phyloP scores from a whole-genome alignment of 2,888 invertebrate genomes.

The Allacma fusca region DNA sequence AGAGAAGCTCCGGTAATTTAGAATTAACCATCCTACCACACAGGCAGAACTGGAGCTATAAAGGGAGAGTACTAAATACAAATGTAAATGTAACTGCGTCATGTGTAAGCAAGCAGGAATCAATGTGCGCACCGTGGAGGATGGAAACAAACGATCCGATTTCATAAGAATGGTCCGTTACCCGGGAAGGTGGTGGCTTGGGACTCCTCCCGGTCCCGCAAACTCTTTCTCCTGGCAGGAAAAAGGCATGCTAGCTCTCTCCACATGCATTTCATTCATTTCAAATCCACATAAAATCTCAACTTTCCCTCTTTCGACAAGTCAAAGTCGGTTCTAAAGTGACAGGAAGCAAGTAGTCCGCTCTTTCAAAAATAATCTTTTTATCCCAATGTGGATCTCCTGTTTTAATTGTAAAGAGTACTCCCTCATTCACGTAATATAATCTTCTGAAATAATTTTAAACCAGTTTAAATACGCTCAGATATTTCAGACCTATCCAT shows the following conservation, averaged over 20 bases:
- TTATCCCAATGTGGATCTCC: no score
- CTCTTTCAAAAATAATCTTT: not conserved
- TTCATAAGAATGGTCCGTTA: constrained; percentile 52
- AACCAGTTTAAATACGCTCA: no score
- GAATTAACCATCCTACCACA: constrained; percentile 11
- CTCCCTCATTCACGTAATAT: no score
- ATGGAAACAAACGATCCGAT: constrained; percentile 25
- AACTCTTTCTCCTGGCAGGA: constrained; percentile 28
- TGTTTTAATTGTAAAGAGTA: no score
- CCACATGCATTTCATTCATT: not conserved
- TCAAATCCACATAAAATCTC: constrained; percentile 35
- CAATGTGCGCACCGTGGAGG: constrained; percentile 36
- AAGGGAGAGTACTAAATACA: not conserved
- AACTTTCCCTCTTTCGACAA: constrained; percentile 19
- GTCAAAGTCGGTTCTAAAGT: constrained; percentile 14
- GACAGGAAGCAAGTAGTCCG: not conserved
- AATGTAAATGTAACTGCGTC: constrained; percentile 36
- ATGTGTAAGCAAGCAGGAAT: constrained; percentile 28
- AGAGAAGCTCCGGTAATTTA: constrained; percentile 22
- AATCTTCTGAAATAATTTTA: no score
- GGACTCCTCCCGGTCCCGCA: constrained; percentile 52
- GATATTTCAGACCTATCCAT: no score
- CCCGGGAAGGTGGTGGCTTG: constrained; percentile 53
- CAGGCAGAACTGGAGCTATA: not conserved
- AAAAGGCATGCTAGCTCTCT: not conserved